Conservation (phyloP, 2,797 vertebrate species). For the Paedocypris micromegethes region DNA sequence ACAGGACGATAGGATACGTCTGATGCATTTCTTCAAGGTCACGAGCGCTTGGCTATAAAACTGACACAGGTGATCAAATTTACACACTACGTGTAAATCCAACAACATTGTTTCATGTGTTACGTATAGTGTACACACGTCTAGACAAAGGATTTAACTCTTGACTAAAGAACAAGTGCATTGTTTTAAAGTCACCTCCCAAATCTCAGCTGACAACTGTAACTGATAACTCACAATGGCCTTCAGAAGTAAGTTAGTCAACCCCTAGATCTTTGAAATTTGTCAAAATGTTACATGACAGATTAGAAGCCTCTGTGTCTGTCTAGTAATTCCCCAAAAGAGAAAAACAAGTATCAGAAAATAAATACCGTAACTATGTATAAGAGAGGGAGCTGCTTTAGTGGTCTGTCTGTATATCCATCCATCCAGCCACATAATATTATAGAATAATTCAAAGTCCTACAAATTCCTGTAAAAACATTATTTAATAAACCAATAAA, state of each 20-base stretch:
- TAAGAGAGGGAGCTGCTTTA: too few relatives aligned
- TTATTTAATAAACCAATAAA: too few relatives aligned
- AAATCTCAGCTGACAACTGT: not conserved
- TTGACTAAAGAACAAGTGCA: not conserved
- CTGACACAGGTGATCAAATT: not conserved
- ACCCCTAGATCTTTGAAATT: not conserved
- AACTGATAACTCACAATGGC: slow-evolving; percentile 6
- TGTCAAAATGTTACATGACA: too few relatives aligned
- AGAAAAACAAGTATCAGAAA: too few relatives aligned
- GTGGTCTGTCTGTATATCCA: too few relatives aligned
- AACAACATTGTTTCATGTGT: not conserved
- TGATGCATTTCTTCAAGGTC: not conserved
- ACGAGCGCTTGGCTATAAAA: not conserved
- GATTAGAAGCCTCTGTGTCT: too few relatives aligned
- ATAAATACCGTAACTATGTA: too few relatives aligned
- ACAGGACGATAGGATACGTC: slow-evolving; percentile 21
- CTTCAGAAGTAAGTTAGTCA: not conserved
- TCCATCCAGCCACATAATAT: too few relatives aligned
- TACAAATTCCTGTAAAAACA: too few relatives aligned
- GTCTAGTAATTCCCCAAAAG: too few relatives aligned
- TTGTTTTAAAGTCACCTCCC: slow-evolving; percentile 1
- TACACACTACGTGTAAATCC: not conserved
- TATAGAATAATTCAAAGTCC: too few relatives aligned
- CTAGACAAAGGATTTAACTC: not conserved
- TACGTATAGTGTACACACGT: not conserved